Conservation (phyloP, 1,140 invertebrate species). For the Atta cephalotes region DNA sequence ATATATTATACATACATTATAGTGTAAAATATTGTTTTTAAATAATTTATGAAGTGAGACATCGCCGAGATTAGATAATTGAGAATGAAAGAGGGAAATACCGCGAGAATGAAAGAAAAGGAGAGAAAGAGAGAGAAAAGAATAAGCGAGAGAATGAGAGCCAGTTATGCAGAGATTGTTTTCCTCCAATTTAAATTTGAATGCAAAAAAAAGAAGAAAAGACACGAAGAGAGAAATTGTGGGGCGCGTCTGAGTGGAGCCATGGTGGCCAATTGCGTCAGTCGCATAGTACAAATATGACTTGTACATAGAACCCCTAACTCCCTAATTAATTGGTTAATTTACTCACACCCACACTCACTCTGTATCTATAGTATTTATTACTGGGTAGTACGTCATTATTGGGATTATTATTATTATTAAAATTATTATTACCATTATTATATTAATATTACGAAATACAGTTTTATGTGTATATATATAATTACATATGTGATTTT, state of each 20-base stretch:
- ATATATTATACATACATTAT: conserved; percentile 82
- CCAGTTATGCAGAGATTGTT: conserved; percentile 51
- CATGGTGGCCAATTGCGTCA: conserved; percentile 82
- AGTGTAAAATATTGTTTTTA: conserved; percentile 85
- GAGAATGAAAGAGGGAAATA: conserved; percentile 65
- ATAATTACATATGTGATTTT: conserved; percentile 81
- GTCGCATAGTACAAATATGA: conserved; percentile 86
- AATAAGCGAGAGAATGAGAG: conserved; percentile 54
- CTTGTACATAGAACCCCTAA: conserved; percentile 85
- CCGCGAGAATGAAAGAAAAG: conserved; percentile 66
- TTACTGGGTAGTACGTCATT: conserved; percentile 87
- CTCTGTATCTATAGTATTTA: conserved; percentile 87
- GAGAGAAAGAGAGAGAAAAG: conserved; percentile 47
- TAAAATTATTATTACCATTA: conserved; percentile 82
- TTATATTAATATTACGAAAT: conserved; percentile 86
- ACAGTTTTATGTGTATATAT: conserved; percentile 86
- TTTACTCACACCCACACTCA: conserved; percentile 85
- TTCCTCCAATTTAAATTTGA: conserved; percentile 51
- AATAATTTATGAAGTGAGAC: conserved; percentile 83
- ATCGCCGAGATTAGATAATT: conserved; percentile 84
- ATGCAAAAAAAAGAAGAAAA: conserved; percentile 70
- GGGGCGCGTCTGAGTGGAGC: conserved; percentile 81
- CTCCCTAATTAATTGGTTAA: conserved; percentile 83
- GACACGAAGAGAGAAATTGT: conserved; percentile 74
- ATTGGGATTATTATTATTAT: conserved; percentile 86